Percentiles rank a stretch among this genome's conserved stretches.
These are phyloP conservation scores for Poecilia velifera DNA, from an alignment of 2,797 vertebrate species.

Conservation along the genomic window DNA sequence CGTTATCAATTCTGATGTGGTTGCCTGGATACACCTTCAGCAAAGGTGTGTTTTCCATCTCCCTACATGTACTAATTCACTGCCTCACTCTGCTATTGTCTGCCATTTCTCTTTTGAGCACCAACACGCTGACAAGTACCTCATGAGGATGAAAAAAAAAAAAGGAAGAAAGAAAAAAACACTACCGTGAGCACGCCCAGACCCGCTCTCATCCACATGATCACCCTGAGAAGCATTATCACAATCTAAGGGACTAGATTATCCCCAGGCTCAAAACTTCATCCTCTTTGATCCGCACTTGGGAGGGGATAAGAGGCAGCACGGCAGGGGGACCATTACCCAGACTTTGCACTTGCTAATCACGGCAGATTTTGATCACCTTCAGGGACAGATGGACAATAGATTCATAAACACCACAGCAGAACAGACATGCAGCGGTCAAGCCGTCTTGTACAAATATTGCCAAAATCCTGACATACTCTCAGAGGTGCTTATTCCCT, in stretches of 20 bases:
- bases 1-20: slow-evolving; percentile 62
- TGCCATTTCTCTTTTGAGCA: slow-evolving; percentile 45
- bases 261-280: slow-evolving; percentile 76
- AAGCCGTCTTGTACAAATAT: slow-evolving; percentile 21
- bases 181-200: slow-evolving; percentile 17
- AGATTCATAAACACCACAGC: slow-evolving; percentile 59
- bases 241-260: slow-evolving; percentile 80
- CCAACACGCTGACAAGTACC: slow-evolving; percentile 29
- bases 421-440: slow-evolving; percentile 24
- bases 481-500: slow-evolving; percentile 12
- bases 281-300: slow-evolving; percentile 74
- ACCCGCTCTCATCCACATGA: slow-evolving; percentile 60
- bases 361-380: slow-evolving; percentile 78
- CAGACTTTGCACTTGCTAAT: slow-evolving; percentile 74
- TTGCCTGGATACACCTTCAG: slow-evolving; percentile 75
- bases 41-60: slow-evolving; percentile 31
- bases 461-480: slow-evolving; percentile 10
- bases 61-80: slow-evolving; percentile 46
- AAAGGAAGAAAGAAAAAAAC: not conserved
- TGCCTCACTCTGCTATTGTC: slow-evolving; percentile 44
- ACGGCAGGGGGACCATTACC: slow-evolving; percentile 51
- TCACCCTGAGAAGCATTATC: slow-evolving; percentile 79
- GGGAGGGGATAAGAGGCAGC: slow-evolving; percentile 68
- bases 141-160: not conserved
- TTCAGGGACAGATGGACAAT: slow-evolving; percentile 80